Conservation (phyloP, 2,797 vertebrate genomes). For the Salmo trutta region DNA sequence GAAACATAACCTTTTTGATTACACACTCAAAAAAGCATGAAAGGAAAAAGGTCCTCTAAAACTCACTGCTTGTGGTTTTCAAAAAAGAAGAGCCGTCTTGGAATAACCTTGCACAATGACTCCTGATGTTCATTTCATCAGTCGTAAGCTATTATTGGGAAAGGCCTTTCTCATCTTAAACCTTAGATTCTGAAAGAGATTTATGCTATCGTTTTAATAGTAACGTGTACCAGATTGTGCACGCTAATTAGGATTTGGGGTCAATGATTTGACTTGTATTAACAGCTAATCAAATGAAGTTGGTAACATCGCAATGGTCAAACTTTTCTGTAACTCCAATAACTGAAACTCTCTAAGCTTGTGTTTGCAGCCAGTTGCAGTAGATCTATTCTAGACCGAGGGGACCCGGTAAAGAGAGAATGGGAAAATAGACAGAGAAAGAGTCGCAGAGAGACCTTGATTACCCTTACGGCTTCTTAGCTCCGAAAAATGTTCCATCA, state of each 20-base stretch:
- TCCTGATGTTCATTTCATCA: not conserved
- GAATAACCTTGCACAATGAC: not conserved
- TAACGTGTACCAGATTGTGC: not conserved
- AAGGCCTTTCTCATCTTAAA: not conserved
- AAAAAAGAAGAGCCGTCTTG: not conserved
- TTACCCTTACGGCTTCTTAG: conserved; percentile 47
- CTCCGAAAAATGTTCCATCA: conserved; percentile 49
- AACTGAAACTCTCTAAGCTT: not conserved
- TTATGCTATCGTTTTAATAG: not conserved
- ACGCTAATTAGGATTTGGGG: not conserved
- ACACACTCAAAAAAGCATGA: conserved; percentile 39
- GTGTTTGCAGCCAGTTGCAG: not conserved
- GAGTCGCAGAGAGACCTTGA: conserved; percentile 47
- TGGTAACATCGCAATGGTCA: not conserved
- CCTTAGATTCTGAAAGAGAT: not conserved
- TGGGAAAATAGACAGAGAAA: conserved; percentile 26
- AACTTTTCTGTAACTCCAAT: not conserved
- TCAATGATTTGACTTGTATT: not conserved
- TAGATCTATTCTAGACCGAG: conserved; percentile 26
- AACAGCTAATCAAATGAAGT: not conserved
- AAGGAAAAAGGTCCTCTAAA: conserved; percentile 7
- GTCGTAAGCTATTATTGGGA: not conserved
- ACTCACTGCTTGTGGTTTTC: conserved; percentile 19
- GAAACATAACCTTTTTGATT: conserved; percentile 45
- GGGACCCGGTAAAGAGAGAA: conserved; percentile 34